Base-by-base conservation (phyloP, 2,113 vertebrate genomes). In the Anarhynchus alexandrinus region DNA sequence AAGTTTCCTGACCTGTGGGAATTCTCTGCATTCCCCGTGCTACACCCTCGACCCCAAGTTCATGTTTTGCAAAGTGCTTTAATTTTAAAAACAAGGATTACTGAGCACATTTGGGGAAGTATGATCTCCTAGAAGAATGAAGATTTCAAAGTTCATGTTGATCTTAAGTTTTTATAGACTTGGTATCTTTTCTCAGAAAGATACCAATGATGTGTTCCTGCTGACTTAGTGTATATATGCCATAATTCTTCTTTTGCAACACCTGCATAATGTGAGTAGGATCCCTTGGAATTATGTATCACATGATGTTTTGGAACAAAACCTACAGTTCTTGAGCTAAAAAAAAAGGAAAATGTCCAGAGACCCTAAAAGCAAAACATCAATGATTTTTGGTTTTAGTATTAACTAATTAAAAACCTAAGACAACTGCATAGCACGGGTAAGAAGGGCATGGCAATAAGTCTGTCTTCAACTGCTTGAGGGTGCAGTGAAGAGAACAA, bases 61-160 rank as follows among this genome's bases (percentile, higher is more conserved):
- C 94, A 86, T 82, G 91, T 93, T 96, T 97, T 95, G 84, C 84
- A 73, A 90, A 94, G 82, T 22, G 30, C 73, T 90, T 80, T 94
- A 58, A 95, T 95, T 95, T 90, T 76, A n/a, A 93, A 95, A 96
- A 73, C 84, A 97, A 64, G 42, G 81, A 85, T 94, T 86, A 74
- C 71, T 90, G 65, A 83, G 81, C 47, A 55, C 47, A n/a, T 78
- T 82, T 90, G 22, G 21, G 66, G 73, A 95, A 88, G 69, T 88
- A 38, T n/a, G 62, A 67, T 87, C 76, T 93, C 64, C 69, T 88
- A 52, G 20, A 88, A 95, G 92, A 94, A 91, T 86, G 91, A 86
- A 49, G 92, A 81, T 80, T 83, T 94, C 94, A 97, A 95, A 97
- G 95, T 96, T 95, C 95, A 96, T 96, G 89, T 96, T 96, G 90